phyloP scores from a whole-genome alignment of 1,140 invertebrate genomes.

The Lordiphosa collinella region DNA sequence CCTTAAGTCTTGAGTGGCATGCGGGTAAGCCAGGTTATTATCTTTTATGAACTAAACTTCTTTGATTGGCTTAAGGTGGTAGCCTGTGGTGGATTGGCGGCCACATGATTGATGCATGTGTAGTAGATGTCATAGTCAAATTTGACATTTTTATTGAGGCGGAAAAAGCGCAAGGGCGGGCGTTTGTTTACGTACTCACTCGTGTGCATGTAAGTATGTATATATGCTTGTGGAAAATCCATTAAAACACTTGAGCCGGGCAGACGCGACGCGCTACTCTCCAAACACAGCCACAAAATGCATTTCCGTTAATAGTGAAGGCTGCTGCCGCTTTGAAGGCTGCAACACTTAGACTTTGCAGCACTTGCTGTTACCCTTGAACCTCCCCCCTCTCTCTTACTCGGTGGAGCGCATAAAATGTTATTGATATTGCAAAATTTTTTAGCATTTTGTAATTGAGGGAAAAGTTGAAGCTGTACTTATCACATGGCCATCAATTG shows the following conservation, averaged over 20 bases:
- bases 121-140: conserved; percentile 40
- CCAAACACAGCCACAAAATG: conserved; percentile 49
- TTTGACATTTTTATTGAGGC: conserved; percentile 52
- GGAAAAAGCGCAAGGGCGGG: background rate
- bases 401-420: conserved; percentile 44
- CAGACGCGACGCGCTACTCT: conserved; percentile 51
- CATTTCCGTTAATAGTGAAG: conserved; percentile 67
- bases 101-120: conserved; percentile 62
- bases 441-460: conserved; percentile 74
- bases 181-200: no score
- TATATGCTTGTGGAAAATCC: conserved; percentile 55
- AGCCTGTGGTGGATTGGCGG: conserved; percentile 23
- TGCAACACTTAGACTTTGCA: conserved; percentile 61
- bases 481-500: conserved; percentile 66
- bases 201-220: conserved; percentile 27
- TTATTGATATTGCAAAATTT: conserved; percentile 72
- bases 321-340: conserved; percentile 57
- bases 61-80: conserved; percentile 48
- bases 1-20: conserved; percentile 61
- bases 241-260: conserved; percentile 70
- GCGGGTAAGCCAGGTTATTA: conserved; percentile 67
- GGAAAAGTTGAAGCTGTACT: conserved; percentile 31
- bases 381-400: conserved; percentile 2
- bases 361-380: conserved; percentile 47
- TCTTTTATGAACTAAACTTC: conserved; percentile 72